These are phyloP conservation scores for Elysia chlorotica DNA, from an alignment of 1,140 invertebrate genomes.

Conservation along the genomic window DNA sequence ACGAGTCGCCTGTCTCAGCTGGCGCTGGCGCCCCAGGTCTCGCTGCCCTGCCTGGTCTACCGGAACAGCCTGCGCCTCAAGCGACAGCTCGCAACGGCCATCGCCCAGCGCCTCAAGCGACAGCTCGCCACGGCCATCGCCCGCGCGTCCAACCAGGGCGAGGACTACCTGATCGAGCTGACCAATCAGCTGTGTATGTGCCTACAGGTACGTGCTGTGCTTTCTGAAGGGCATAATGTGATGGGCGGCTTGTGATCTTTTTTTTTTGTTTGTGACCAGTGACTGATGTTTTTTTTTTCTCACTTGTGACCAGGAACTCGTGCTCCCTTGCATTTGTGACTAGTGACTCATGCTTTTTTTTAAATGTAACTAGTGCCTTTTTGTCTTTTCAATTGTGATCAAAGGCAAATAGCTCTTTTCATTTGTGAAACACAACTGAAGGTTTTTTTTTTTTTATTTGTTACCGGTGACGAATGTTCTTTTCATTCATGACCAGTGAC, in stretches of 20 bases:
- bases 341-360: no score
- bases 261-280: no score
- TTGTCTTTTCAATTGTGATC: no score
- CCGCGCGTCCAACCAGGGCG: conserved; percentile 57
- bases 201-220: conserved; percentile 47
- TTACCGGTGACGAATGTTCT: no score
- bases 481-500: no score
- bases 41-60: conserved; percentile 52
- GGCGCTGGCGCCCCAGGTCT: conserved; percentile 41
- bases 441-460: no score
- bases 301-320: not conserved
- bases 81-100: conserved; percentile 53
- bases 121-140: conserved; percentile 56
- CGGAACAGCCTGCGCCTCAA: conserved; percentile 48
- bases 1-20: conserved; percentile 25
- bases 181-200: conserved; percentile 59
- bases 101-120: conserved; percentile 49
- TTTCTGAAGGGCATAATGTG: not conserved
- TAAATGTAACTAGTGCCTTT: no score
- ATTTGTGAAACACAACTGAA: no score
- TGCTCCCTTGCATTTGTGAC: no score
- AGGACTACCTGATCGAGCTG: conserved; percentile 60
- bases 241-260: no score
- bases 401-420: no score
- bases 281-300: not conserved